Evolutionary conservation across 1,140 invertebrate species (phyloP).

Genomic region (Papilio dardanus): DNA sequence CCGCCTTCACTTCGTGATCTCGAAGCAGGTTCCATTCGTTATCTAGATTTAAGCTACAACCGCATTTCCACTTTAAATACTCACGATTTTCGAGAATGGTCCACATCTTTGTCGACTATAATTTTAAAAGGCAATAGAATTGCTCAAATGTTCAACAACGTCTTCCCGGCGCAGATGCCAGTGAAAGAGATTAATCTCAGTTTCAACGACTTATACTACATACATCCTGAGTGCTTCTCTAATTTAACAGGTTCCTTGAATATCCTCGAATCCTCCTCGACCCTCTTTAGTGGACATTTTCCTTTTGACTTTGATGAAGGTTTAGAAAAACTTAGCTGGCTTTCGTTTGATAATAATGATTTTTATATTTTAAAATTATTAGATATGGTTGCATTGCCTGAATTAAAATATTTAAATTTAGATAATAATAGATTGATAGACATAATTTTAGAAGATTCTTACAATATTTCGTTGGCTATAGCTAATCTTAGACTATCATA

Average conservation of each 20-base stretch:
- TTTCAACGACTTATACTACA: conserved; percentile 92
- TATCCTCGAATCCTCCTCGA: conserved; percentile 93
- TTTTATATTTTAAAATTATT: conserved; percentile 87
- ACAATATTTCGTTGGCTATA: conserved; percentile 87
- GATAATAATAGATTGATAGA: conserved; percentile 90
- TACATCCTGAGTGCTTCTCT: conserved; percentile 89
- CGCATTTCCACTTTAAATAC: conserved; percentile 89
- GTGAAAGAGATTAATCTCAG: conserved; percentile 93
- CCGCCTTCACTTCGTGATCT: conserved; percentile 87
- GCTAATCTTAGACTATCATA: conserved; percentile 90
- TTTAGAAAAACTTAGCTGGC: conserved; percentile 89
- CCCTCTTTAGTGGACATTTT: conserved; percentile 90
- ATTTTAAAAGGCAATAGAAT: conserved; percentile 93
- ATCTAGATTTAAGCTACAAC: conserved; percentile 95
- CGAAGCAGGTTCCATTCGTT: conserved; percentile 87
- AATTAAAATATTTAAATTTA: conserved; percentile 92
- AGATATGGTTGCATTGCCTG: conserved; percentile 84
- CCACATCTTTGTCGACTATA: conserved; percentile 90
- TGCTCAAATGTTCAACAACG: conserved; percentile 87
- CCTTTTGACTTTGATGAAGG: conserved; percentile 86
- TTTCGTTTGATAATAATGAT: conserved; percentile 95
- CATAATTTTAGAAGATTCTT: conserved; percentile 86
- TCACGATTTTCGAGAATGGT: conserved; percentile 91
- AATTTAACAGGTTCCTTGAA: conserved; percentile 88
- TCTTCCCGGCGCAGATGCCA: conserved; percentile 87